These are phyloP conservation scores for Raphicerus campestris DNA, from an alignment of 2,113 vertebrate genomes.

Conservation along the genomic window DNA sequence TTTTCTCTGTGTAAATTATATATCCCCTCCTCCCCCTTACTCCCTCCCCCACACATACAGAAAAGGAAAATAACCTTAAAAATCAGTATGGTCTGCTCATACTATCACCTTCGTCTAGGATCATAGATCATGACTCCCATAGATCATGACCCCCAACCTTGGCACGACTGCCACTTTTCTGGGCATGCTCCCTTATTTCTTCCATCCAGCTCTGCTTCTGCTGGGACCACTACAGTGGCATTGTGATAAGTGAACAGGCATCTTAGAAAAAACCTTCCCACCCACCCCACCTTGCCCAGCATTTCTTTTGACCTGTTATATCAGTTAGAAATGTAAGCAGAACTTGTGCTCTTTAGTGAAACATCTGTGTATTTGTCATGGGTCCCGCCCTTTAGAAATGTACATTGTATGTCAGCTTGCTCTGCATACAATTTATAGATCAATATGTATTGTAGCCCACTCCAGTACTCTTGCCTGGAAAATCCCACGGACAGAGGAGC, in stretches of 20 bases:
- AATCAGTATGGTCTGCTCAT: neutral
- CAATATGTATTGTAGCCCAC: neutral
- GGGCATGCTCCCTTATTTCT: neutral
- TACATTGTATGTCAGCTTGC: neutral
- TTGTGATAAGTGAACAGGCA: neutral
- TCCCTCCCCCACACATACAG: rapidly evolving
- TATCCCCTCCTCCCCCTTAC: neutral
- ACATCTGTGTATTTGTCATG: neutral
- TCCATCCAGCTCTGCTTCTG: neutral
- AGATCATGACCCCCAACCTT: neutral
- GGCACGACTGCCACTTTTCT: neutral
- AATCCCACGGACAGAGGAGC: too few species aligned
- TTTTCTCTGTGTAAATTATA: neutral
- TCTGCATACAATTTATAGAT: neutral
- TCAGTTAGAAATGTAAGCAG: neutral
- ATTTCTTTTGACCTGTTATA: neutral
- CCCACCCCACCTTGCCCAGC: neutral
- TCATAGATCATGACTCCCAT: neutral
- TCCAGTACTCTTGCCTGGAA: too few species aligned
- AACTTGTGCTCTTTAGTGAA: neutral
- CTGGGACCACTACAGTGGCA: neutral
- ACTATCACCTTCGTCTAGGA: neutral
- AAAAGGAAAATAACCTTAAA: neutral
- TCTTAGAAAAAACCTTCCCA: neutral
- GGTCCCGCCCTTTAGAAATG: neutral